These are phyloP conservation scores for Luidia sarsii DNA, from an alignment of 53 echinoderm and acorn worm species.

Conservation along the genomic window DNA sequence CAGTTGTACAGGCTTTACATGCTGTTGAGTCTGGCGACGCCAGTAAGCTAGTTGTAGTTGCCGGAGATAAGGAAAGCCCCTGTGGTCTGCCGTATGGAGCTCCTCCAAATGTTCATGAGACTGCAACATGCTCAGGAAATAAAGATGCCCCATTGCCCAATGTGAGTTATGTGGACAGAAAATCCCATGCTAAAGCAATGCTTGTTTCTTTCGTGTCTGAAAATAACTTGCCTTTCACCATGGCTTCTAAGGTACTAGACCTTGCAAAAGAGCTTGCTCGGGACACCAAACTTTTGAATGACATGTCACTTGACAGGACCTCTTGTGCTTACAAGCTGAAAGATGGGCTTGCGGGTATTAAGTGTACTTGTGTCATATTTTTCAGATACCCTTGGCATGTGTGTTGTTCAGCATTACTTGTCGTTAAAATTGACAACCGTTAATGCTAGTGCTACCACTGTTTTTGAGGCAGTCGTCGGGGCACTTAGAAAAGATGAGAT, in stretches of 20 bases:
- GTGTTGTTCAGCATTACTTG: slow-evolving; percentile 38
- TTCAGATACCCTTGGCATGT: slow-evolving; percentile 36
- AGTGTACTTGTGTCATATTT: slow-evolving; percentile 41
- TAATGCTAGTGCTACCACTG: slow-evolving; percentile 39
- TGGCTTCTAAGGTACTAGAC: slow-evolving; percentile 24
- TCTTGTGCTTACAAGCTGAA: slow-evolving; percentile 45
- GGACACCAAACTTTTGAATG: slow-evolving; percentile 1
- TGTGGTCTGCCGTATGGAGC: slow-evolving; percentile 55
- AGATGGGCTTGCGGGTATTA: slow-evolving; percentile 33
- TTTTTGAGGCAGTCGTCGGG: slow-evolving; percentile 31
- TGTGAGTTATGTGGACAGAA: slow-evolving; percentile 39
- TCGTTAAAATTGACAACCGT: slow-evolving; percentile 28
- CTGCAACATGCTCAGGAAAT: slow-evolving; percentile 39
- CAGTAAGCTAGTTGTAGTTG: slow-evolving; percentile 24
- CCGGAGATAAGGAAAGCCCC: neutral
- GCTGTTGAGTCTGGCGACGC: slow-evolving; percentile 64
- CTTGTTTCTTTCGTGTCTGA: slow-evolving; percentile 31
- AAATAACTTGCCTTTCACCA: slow-evolving; percentile 39
- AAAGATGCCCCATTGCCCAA: slow-evolving; percentile 60
- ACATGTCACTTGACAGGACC: slow-evolving; percentile 14
- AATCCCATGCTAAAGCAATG: slow-evolving; percentile 44
- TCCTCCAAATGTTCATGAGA: slow-evolving; percentile 49
- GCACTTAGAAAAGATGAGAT: slow-evolving; percentile 17
- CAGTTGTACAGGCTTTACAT: slow-evolving; percentile 43
- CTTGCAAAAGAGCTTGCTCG: slow-evolving; percentile 4